Evolutionary conservation across 1,140 invertebrate species (phyloP), one percentile per base, ranked within the genome.

Genomic region (Cyphomyrmex costatus): DNA sequence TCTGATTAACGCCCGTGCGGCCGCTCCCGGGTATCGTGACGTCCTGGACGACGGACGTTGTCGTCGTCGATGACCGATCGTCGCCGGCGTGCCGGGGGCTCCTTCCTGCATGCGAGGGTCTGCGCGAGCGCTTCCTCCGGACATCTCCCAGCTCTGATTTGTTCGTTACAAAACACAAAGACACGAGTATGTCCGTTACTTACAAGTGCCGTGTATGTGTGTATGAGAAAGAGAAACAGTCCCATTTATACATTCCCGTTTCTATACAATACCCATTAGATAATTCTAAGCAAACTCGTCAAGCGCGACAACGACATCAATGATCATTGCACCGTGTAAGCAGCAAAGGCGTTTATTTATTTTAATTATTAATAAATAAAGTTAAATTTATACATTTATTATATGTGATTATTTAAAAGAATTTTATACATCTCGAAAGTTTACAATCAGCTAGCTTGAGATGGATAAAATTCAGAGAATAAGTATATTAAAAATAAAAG

Each of bases 101-200:
- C 92, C 94, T 95, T 87, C 93, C 92, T 90, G 94, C 91, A 92
- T 94, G 94, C 85, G 94, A 89, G 88, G 94, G 92, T 90, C 94
- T 95, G 88, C 94, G 94, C 79, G 94, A 93, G 42, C 94, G 94
- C 87, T 94, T 95, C 92, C 92, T 95, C 92, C 95, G 93, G 92
- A 95, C 91, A 89, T 95, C 93, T 85, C 92, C 92, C 92, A 94
- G 90, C 91, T 95, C 94, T 95, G 93, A 92, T 92, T 92, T 86
- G 87, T 91, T 86, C 91, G 85, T 91, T 89, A 91, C 83, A 85
- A 77, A 90, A 93, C 90, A 92, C 88, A 94, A 90, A 93, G 83
- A 93, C 87, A 91, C 88, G 91, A 86, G 85, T 77, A 88, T 61
- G 76, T 91, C 77, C 89, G 91, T 91, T 91, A 92, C 87, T 91